Base-by-base conservation (phyloP, 2,113 vertebrate species). In the Sturnus vulgaris region DNA sequence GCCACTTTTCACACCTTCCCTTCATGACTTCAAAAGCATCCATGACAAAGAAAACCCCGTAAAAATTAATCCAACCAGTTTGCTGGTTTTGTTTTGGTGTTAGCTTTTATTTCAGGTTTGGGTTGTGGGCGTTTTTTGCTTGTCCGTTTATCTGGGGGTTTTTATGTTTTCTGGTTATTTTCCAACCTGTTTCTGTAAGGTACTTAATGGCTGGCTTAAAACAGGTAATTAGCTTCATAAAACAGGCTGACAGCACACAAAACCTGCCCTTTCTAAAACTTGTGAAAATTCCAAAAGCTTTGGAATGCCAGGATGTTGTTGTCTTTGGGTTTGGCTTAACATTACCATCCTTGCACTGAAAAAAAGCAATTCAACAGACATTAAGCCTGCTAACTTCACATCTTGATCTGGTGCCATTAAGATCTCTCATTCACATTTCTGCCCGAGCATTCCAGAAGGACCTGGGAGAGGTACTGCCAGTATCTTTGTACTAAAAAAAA, bases 1-100 rank as follows among this genome's bases (percentile, higher is more conserved):
- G 49, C 2, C 16, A 52, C 22, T 69, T 76, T 35, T 40, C n/a
- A 61, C 3, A 8, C 12, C 66, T 81, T 19, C 27, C 13, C 9
- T 86, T 71, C 20, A 24, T 27, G 18, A 88, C 6, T 21, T 59
- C 33, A 60, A 53, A 44, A 77, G 52, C 15, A 15, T 27, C 52
- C 10, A 52, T 15, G 3, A 2, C 1, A 17, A n/a, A 52, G 39
- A 39, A 40, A 4, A 2, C 2, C 3, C 4, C 0, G 0, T 18
- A n/a, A 53, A 70, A 91, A 84, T 23, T 31, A 82, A 35, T 66
- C 24, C 9, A 61, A 44, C 3, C 37, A 82, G 22, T 40, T n/a
- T 65, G 4, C 17, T 15, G 2, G 3, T 37, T 71, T 47, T 56
- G 6, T 44, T 73, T 68, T 12, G 19, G 2, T 16, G 21, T 59